Evolutionary conservation across 2,888 invertebrate species (phyloP), one percentile per base, ranked within the genome.

Genomic region (Drosophila anomelani): DNA sequence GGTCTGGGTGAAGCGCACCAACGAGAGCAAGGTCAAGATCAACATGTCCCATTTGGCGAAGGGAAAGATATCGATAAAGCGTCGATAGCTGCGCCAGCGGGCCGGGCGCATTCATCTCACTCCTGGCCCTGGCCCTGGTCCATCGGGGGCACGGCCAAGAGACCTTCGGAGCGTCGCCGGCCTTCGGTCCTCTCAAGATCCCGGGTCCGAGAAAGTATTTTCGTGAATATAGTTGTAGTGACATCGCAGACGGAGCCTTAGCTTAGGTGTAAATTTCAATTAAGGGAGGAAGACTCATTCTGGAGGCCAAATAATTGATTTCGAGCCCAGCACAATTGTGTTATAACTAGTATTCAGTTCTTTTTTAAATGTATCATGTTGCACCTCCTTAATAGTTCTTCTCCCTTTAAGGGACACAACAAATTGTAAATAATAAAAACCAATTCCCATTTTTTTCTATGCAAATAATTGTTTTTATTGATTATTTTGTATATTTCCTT

Each of bases 1-100:
- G 97, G 95, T 98, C 90, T 98, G 96, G 96, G 97, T 98, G 53
- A 97, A 98, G 90, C 97, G 97, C 92, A 94, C 95, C 0, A 93
- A 91, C 10, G 97, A 97, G 88, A 95, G 95, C 72, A 95, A 98
- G 93, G 95, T 97, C 23, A 94, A 96, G 91, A 97, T 98, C 91
- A 97, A 95, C 91, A 94, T 97, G 85, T 95, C 96, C 2, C 96
- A 98, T 91, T 93, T 98, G 81, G 96, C 96, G 75, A 95, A 97
- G 82, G 98, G 98, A 20, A 98, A 97, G 93, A 95, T 97, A 90
- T 95, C 96, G 26, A 95, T 98, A 84, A 97, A 97, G 91, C 94
- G 98, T 80, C 94, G 98, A 83, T 85, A 85, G 79, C 60, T 56
- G 12, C 43, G 67, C 23, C 60, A 32, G 13, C 59, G 60, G 60